Percentiles rank a stretch among this genome's conserved stretches.
These are phyloP conservation scores for Cyaniris semiargus DNA, from an alignment of 2,888 invertebrate species.

Conservation along the genomic window DNA sequence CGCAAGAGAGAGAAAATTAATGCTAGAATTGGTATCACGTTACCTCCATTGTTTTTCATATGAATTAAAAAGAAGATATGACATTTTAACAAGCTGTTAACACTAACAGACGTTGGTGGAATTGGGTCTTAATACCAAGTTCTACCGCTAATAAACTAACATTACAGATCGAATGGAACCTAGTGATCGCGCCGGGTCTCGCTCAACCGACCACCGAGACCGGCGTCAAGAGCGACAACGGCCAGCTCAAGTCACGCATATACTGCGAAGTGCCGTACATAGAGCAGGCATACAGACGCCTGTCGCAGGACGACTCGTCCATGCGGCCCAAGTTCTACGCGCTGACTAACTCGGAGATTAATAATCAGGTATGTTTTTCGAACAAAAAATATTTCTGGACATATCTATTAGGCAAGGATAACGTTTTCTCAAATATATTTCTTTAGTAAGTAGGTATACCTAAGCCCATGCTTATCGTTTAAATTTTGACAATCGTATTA, in stretches of 20 bases:
- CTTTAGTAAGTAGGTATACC: too few relatives aligned
- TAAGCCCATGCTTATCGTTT: too few relatives aligned
- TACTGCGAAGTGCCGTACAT: constrained; percentile 73
- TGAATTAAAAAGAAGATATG: too few relatives aligned
- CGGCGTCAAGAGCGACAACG: constrained; percentile 58
- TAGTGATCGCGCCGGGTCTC: constrained; percentile 71
- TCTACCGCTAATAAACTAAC: too few relatives aligned
- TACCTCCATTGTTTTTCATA: too few relatives aligned
- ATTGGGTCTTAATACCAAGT: too few relatives aligned
- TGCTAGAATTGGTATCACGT: too few relatives aligned
- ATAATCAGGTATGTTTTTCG: constrained; percentile 71
- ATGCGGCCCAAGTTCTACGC: constrained; percentile 96
- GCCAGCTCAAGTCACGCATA: constrained; percentile 66
- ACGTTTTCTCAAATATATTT: background rate
- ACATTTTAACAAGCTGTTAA: too few relatives aligned
- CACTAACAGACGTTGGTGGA: too few relatives aligned
- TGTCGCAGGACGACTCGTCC: constrained; percentile 81
- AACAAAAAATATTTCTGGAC: background rate
- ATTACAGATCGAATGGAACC: constrained; percentile 76
- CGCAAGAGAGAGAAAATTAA: too few relatives aligned
- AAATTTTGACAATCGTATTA: too few relatives aligned
- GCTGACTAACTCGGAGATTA: constrained; percentile 87
- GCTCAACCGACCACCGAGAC: constrained; percentile 62
- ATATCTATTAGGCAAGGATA: too few relatives aligned
- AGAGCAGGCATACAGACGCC: constrained; percentile 66